A percentile compares a stretch with the other conserved stretches of the same genome.
Evolutionary conservation across 2,888 invertebrate genomes (phyloP).

Genomic region (Dusona sp.): DNA sequence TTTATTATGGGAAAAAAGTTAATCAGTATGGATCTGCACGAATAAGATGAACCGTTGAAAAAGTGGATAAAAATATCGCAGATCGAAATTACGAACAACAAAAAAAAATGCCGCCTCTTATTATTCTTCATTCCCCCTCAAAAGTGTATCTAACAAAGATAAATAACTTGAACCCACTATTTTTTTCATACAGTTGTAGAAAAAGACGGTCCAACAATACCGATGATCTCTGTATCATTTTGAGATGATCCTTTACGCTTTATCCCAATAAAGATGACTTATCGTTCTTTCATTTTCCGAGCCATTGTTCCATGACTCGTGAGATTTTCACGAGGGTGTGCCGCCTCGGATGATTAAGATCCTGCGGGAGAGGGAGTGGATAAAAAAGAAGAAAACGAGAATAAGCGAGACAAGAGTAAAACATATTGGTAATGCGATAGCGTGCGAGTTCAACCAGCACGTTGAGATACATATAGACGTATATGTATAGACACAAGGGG

Average conservation of each 20-base stretch:
- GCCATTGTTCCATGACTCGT: conserved; percentile 34
- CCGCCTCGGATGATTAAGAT: conserved; percentile 38
- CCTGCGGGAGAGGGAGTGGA: conserved; percentile 30
- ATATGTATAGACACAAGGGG: conserved; percentile 31
- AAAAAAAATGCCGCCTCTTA: background rate
- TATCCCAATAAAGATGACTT: conserved; percentile 16
- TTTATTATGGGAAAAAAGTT: background rate
- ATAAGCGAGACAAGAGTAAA: conserved; percentile 52
- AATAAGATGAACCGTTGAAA: background rate
- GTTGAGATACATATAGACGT: conserved; percentile 41
- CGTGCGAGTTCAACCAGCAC: conserved; percentile 45
- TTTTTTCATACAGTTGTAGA: background rate
- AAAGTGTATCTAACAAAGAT: conserved; percentile 12
- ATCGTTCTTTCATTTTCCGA: conserved; percentile 32
- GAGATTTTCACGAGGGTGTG: conserved; percentile 50
- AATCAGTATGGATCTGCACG: background rate
- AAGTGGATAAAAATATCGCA: background rate
- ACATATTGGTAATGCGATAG: conserved; percentile 51
- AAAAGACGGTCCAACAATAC: background rate
- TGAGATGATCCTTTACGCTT: background rate
- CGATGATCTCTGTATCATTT: conserved; percentile 5
- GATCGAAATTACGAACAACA: background rate
- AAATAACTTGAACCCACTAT: background rate
- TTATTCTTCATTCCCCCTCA: background rate
- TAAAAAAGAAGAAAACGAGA: conserved; percentile 52